A percentile compares a stretch with the other conserved stretches of the same genome.
phyloP scores from a whole-genome alignment of 2,797 vertebrate species.

The Megaceryle alcyon region DNA sequence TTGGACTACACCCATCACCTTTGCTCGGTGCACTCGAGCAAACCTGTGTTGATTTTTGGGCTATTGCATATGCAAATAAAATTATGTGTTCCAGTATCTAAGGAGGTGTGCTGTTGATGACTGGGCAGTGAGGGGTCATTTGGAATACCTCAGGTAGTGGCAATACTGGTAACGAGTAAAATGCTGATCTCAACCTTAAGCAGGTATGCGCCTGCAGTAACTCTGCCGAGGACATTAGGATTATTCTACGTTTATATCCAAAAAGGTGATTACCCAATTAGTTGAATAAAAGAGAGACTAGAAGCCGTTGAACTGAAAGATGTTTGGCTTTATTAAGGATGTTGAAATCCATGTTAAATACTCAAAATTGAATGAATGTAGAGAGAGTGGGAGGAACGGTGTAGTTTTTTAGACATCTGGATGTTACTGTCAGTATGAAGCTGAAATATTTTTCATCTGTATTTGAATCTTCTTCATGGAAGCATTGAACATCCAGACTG shows the following conservation, averaged over 20 bases:
- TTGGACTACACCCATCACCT: neutral
- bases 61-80: neutral
- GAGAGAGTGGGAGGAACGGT: neutral
- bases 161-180: neutral
- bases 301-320: neutral
- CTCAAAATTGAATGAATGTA: neutral
- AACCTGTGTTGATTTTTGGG: neutral
- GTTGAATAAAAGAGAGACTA: neutral
- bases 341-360: neutral
- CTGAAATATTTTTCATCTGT: neutral
- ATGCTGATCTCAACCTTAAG: neutral
- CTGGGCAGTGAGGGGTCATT: neutral
- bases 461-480: neutral
- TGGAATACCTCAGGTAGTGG: neutral
- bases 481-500: neutral
- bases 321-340: neutral
- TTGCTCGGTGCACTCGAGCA: fast-evolving
- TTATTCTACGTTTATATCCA: neutral
- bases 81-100: neutral
- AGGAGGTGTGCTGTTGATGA: neutral
- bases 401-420: neutral
- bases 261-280: neutral
- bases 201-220: neutral
- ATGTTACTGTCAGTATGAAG: neutral
- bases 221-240: neutral